A percentile compares a stretch with the other conserved stretches of the same genome.
These are phyloP conservation scores for Cichlasoma orientale DNA, from an alignment of 2,797 vertebrate genomes.

Conservation along the genomic window DNA sequence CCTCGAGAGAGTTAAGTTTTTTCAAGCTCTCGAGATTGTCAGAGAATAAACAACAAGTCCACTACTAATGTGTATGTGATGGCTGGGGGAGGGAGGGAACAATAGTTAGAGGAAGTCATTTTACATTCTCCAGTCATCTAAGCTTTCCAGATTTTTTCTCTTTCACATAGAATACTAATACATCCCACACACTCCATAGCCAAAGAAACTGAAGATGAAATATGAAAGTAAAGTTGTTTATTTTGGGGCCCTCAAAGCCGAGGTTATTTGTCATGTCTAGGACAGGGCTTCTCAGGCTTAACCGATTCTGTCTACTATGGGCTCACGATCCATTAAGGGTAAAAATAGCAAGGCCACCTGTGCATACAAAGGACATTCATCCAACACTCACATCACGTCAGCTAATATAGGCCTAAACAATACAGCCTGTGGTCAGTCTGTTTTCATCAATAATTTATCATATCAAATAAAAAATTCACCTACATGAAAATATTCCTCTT, in stretches of 20 bases:
- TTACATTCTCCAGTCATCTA: conserved; percentile 22
- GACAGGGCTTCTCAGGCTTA: conserved; percentile 2
- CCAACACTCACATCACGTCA: no score
- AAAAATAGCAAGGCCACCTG: background rate
- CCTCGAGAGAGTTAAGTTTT: no score
- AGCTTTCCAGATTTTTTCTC: conserved; percentile 6
- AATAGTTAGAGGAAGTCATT: conserved; percentile 24
- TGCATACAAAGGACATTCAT: no score
- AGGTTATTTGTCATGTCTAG: conserved; percentile 36
- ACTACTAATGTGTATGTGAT: background rate
- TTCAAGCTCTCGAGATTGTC: background rate
- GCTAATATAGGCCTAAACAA: no score
- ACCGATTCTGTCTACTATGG: conserved; percentile 18
- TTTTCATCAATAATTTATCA: no score
- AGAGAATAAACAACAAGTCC: conserved; percentile 33
- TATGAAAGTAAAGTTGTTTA: conserved; percentile 37
- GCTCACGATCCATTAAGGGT: conserved; percentile 12
- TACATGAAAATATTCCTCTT: no score
- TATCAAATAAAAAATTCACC: no score
- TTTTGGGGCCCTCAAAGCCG: conserved; percentile 16
- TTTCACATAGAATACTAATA: conserved; percentile 53
- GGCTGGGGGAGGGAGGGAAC: background rate
- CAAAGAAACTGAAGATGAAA: conserved; percentile 12
- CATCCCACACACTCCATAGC: background rate
- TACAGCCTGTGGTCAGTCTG: no score